These are phyloP conservation scores for Drosophila niveifrons DNA, from an alignment of 2,888 invertebrate genomes.

Conservation along the genomic window DNA sequence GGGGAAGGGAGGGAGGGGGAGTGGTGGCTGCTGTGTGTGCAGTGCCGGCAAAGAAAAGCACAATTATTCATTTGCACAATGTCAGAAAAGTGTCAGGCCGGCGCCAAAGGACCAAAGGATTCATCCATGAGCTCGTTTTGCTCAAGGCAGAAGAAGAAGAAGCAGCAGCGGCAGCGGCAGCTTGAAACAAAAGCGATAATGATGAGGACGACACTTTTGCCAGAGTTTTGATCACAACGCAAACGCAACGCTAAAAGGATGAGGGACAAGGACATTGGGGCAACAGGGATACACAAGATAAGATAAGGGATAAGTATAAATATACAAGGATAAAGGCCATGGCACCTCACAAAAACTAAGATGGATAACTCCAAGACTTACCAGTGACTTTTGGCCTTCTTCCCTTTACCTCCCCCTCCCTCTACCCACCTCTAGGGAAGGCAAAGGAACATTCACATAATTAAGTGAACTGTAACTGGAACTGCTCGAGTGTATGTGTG, in stretches of 20 bases:
- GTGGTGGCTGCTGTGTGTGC: conserved; percentile 23
- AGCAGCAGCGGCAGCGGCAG: conserved; percentile 34
- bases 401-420: neutral
- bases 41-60: conserved; percentile 80
- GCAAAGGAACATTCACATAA: conserved; percentile 67
- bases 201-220: conserved; percentile 75
- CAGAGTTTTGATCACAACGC: conserved; percentile 71
- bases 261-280: conserved; percentile 5
- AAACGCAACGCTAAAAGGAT: conserved; percentile 30
- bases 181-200: conserved; percentile 76
- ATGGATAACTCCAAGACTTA: conserved; percentile 71
- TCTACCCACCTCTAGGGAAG: neutral
- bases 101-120: conserved; percentile 82
- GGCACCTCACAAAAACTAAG: conserved; percentile 68
- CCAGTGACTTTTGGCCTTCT: conserved; percentile 57
- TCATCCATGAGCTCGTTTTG: conserved; percentile 41
- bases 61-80: conserved; percentile 84
- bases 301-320: conserved; percentile 29
- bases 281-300: conserved; percentile 13
- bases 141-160: conserved; percentile 40
- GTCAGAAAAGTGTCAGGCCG: conserved; percentile 82
- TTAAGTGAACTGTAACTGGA: conserved; percentile 66
- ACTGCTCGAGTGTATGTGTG: conserved; percentile 14
- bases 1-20: neutral
- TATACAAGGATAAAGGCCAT: conserved; percentile 32